Evolutionary conservation across 1,140 invertebrate species (phyloP).

Genomic region (Melanaphis sacchari): DNA sequence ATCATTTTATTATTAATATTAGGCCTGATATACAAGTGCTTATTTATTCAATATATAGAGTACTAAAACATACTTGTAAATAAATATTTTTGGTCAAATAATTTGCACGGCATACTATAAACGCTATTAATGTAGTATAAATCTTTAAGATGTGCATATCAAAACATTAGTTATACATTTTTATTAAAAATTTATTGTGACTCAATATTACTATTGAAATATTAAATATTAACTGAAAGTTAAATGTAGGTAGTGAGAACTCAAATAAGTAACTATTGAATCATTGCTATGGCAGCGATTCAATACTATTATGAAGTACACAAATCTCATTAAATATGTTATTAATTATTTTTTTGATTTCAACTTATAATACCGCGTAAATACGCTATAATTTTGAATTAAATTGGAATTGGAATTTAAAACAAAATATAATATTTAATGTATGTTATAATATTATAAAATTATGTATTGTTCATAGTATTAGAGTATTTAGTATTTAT

Average conservation of each 20-base stretch:
- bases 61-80: background rate
- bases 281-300: background rate
- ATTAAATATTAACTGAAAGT: background rate
- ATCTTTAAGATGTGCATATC: background rate
- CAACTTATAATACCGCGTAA: too few relatives aligned
- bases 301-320: background rate
- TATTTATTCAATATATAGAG: background rate
- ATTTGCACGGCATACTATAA: background rate
- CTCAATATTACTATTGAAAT: too few relatives aligned
- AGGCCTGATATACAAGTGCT: background rate
- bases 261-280: background rate
- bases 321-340: too few relatives aligned
- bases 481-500: too few relatives aligned
- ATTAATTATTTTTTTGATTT: too few relatives aligned
- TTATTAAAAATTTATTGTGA: background rate
- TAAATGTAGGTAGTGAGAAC: background rate
- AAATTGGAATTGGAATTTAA: too few relatives aligned
- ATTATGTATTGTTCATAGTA: too few relatives aligned
- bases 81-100: background rate
- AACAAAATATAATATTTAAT: too few relatives aligned
- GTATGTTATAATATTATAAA: too few relatives aligned
- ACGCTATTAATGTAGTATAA: background rate
- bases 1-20: background rate
- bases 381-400: too few relatives aligned
- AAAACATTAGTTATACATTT: background rate